Conservation (phyloP, 2,797 vertebrate genomes). For the Caiman crocodilus region DNA sequence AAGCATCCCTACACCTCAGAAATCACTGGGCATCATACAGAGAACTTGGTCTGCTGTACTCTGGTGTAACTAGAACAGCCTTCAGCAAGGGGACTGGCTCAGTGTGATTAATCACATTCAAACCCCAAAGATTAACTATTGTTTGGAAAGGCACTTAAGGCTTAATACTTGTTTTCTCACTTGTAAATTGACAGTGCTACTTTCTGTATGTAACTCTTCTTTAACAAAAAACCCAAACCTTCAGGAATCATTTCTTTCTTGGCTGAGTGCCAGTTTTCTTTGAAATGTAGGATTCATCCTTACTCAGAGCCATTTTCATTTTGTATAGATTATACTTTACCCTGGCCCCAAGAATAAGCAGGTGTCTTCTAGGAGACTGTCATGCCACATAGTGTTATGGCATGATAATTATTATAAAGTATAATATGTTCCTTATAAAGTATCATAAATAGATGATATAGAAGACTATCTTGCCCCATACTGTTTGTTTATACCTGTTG, state of each 20-base stretch:
- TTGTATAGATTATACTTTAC: conserved; percentile 41
- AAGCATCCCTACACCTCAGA: not conserved
- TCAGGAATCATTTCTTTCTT: not conserved
- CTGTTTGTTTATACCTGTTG: not conserved
- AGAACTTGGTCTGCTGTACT: not conserved
- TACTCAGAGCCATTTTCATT: not conserved
- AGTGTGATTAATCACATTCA: not conserved
- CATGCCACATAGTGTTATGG: not conserved
- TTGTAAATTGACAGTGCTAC: not conserved
- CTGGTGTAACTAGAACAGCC: conserved; percentile 21
- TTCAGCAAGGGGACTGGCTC: not conserved
- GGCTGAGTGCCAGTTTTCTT: not conserved
- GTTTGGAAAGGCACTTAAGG: not conserved
- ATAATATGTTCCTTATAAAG: conserved; percentile 13
- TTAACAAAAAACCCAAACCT: too few species aligned
- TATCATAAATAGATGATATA: conserved; percentile 8
- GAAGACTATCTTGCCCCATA: not conserved
- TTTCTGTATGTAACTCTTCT: not conserved
- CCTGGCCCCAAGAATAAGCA: conserved; percentile 2
- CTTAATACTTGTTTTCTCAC: not conserved
- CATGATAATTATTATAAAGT: conserved; percentile 13
- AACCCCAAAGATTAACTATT: fast-evolving
- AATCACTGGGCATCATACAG: fast-evolving
- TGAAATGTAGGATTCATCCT: not conserved
- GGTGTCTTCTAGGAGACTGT: not conserved